Percentiles rank a stretch among this genome's conserved stretches.
These are phyloP conservation scores for Phyllotis vaccarum DNA, from an alignment of 2,797 vertebrate genomes.

Conservation along the genomic window DNA sequence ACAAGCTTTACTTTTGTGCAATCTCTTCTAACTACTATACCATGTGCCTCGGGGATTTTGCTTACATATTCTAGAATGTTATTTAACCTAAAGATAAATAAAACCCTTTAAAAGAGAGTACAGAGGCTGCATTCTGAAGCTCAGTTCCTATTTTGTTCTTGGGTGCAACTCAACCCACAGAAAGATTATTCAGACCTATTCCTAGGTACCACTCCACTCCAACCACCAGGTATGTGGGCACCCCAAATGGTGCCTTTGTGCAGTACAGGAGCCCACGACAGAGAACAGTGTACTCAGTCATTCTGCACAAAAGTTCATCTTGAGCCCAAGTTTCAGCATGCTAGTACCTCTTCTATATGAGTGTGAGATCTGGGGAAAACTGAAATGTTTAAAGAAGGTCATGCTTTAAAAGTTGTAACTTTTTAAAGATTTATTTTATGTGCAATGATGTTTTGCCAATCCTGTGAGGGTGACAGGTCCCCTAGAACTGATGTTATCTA, in stretches of 20 bases:
- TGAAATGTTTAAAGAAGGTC: constrained; percentile 39
- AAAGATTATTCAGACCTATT: constrained; percentile 87
- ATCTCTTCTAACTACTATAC: constrained; percentile 69
- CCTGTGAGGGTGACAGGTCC: neutral
- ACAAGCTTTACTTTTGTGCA: constrained; percentile 80
- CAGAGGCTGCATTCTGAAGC: constrained; percentile 87
- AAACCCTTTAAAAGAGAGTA: constrained; percentile 86
- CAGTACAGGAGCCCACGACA: constrained; percentile 72
- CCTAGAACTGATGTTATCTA: neutral
- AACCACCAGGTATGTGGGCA: constrained; percentile 75
- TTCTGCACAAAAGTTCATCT: constrained; percentile 84
- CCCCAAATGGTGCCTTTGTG: constrained; percentile 88
- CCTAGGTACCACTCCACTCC: constrained; percentile 66
- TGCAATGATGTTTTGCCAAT: neutral
- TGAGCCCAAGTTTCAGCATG: constrained; percentile 79
- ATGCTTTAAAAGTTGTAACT: neutral
- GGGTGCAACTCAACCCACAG: constrained; percentile 85
- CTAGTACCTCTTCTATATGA: neutral
- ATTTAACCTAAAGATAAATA: constrained; percentile 86
- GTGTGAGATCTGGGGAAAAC: constrained; percentile 27
- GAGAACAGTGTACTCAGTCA: constrained; percentile 85
- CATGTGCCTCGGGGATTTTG: constrained; percentile 75
- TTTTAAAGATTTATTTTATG: neutral
- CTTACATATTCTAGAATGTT: constrained; percentile 83
- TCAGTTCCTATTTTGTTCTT: constrained; percentile 85